Percentiles rank a stretch among this genome's conserved stretches.
These are phyloP conservation scores for Cephus cinctus DNA, from an alignment of 1,140 invertebrate species.

Conservation along the genomic window DNA sequence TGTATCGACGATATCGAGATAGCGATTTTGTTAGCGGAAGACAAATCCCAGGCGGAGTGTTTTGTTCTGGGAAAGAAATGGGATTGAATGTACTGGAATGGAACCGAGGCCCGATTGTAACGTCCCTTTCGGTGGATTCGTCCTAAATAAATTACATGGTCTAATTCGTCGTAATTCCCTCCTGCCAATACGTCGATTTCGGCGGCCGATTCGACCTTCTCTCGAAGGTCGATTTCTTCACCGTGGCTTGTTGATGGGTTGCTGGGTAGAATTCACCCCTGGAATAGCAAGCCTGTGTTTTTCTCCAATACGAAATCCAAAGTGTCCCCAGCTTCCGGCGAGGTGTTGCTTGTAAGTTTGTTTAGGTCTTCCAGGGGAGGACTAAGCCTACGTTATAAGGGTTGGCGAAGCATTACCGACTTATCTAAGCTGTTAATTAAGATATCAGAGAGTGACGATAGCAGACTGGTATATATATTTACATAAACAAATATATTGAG, in stretches of 20 bases:
- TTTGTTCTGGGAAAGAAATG: no score
- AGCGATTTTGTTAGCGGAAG: no score
- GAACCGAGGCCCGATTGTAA: no score
- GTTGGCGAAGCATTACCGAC: conserved; percentile 6
- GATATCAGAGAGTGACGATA: no score
- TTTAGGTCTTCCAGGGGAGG: not conserved
- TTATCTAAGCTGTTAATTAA: not conserved
- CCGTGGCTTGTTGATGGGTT: not conserved
- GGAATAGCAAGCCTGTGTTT: not conserved
- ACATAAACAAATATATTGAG: no score
- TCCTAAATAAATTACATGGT: no score
- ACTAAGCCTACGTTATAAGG: conserved; percentile 6
- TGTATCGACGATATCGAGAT: no score
- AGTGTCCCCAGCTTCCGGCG: not conserved
- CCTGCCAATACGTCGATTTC: not conserved
- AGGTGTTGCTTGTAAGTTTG: not conserved
- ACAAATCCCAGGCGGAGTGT: no score
- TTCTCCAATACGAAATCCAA: not conserved
- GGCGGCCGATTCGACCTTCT: not conserved
- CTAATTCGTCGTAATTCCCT: not conserved
- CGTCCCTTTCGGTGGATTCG: no score
- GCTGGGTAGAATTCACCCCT: not conserved
- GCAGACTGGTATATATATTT: no score
- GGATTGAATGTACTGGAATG: no score
- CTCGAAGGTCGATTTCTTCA: not conserved